Evolutionary conservation across 2,113 vertebrate species (phyloP).

Genomic region (Panthera uncia): DNA sequence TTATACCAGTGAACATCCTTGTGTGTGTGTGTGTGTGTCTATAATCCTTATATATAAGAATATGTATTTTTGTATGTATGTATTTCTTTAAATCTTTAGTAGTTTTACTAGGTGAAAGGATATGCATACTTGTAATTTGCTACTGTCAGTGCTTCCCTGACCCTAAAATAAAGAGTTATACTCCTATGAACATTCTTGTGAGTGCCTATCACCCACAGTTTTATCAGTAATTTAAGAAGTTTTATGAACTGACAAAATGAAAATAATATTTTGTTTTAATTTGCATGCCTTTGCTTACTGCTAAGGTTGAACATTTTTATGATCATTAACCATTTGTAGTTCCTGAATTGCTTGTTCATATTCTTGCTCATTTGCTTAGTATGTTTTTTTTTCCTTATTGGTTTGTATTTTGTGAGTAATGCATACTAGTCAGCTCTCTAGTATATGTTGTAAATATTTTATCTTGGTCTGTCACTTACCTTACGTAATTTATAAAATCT

Average conservation of each 20-base stretch:
- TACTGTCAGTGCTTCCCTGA: not conserved
- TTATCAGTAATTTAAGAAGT: not conserved
- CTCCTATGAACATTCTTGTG: not conserved
- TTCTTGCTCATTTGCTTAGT: conserved; percentile 19
- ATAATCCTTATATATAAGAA: not conserved
- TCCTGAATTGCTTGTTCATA: not conserved
- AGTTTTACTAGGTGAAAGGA: not conserved
- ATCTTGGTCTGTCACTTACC: not conserved
- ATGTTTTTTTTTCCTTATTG: not conserved
- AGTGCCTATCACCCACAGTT: not conserved
- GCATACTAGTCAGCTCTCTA: not conserved
- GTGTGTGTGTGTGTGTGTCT: too few relatives aligned
- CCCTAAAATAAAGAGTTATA: not conserved
- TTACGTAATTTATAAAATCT: not conserved
- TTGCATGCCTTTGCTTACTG: not conserved
- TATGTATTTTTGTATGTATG: not conserved
- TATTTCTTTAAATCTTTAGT: not conserved
- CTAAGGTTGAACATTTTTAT: not conserved
- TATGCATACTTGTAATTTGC: not conserved
- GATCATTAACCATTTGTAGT: not conserved
- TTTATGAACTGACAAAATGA: not conserved
- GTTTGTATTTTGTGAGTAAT: not conserved
- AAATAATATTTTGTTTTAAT: conserved; percentile 1
- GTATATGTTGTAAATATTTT: conserved; percentile 8
- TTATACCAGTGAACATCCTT: not conserved